Percentiles rank a stretch among this genome's conserved stretches.
These are phyloP conservation scores for Pachyrhynchus sulphureomaculatus DNA, from an alignment of 1,140 invertebrate genomes.

Conservation along the genomic window DNA sequence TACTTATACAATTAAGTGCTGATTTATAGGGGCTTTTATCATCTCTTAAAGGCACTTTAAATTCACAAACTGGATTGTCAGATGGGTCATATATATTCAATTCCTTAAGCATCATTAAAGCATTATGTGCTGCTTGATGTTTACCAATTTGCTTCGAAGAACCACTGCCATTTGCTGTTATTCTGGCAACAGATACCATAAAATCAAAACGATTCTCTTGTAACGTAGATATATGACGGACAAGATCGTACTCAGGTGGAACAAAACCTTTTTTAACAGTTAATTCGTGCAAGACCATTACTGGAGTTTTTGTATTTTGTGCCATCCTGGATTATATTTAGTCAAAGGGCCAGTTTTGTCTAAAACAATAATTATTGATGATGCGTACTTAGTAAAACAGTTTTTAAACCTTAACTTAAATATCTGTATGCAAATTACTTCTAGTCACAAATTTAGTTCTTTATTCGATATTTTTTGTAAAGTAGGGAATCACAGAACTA, in stretches of 20 bases:
- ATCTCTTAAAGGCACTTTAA: slow-evolving; percentile 17
- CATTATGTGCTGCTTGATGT: slow-evolving; percentile 39
- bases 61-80: slow-evolving; percentile 15
- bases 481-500: no score
- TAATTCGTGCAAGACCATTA: slow-evolving; percentile 72
- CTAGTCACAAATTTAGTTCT: no score
- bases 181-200: slow-evolving; percentile 53
- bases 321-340: slow-evolving; percentile 15
- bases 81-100: slow-evolving; percentile 28
- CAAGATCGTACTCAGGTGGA: slow-evolving; percentile 63
- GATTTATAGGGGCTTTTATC: slow-evolving; percentile 67
- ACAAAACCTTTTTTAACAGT: slow-evolving; percentile 59
- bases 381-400: no score
- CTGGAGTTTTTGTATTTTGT: slow-evolving; percentile 61
- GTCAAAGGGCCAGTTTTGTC: no score
- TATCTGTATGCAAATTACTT: no score
- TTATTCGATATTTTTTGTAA: no score
- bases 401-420: no score
- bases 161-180: slow-evolving; percentile 53
- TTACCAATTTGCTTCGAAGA: slow-evolving; percentile 42
- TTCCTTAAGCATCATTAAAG: slow-evolving; percentile 30
- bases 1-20: slow-evolving; percentile 49
- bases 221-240: slow-evolving; percentile 61
- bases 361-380: no score
- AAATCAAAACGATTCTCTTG: slow-evolving; percentile 73